These are phyloP conservation scores for Gastracanthus pulcherrimus DNA, from an alignment of 2,888 invertebrate genomes.

Conservation along the genomic window DNA sequence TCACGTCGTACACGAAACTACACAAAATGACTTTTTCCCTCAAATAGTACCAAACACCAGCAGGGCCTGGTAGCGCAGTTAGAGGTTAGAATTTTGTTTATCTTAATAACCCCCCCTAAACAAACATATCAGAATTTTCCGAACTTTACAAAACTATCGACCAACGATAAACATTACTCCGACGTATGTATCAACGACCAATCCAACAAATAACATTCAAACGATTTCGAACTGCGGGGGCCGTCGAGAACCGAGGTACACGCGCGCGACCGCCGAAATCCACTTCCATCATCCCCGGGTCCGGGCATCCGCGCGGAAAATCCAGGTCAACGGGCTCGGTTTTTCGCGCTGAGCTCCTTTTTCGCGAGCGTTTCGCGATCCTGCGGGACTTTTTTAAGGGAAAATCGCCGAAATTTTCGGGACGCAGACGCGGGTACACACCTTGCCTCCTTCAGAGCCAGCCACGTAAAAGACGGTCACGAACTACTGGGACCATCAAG, in stretches of 20 bases:
- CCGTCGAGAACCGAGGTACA: slow-evolving; percentile 14
- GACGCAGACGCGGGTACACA: slow-evolving; percentile 36
- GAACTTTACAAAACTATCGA: background rate
- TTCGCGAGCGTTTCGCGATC: slow-evolving; percentile 21
- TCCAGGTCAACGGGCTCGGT: background rate
- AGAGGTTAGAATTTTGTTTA: slow-evolving; percentile 57
- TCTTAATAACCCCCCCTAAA: background rate
- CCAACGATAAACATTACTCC: background rate
- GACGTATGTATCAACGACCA: background rate
- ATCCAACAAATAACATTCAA: no score
- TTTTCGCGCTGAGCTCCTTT: background rate
- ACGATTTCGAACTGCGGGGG: background rate
- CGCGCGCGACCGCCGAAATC: no score
- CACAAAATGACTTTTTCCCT: background rate
- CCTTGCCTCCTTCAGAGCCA: slow-evolving; percentile 53
- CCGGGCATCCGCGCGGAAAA: slow-evolving; percentile 11
- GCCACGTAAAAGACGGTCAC: slow-evolving; percentile 56
- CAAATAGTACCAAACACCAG: background rate
- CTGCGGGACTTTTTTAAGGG: background rate
- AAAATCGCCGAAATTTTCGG: slow-evolving; percentile 23
- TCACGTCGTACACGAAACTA: background rate
- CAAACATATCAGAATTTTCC: background rate
- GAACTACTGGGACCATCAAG: slow-evolving; percentile 28
- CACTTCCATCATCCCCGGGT: slow-evolving; percentile 17
- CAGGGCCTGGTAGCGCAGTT: slow-evolving; percentile 11